A percentile compares a stretch with the other conserved stretches of the same genome.
These are phyloP conservation scores for Anarhynchus alexandrinus DNA, from an alignment of 2,113 vertebrate species.

Conservation along the genomic window DNA sequence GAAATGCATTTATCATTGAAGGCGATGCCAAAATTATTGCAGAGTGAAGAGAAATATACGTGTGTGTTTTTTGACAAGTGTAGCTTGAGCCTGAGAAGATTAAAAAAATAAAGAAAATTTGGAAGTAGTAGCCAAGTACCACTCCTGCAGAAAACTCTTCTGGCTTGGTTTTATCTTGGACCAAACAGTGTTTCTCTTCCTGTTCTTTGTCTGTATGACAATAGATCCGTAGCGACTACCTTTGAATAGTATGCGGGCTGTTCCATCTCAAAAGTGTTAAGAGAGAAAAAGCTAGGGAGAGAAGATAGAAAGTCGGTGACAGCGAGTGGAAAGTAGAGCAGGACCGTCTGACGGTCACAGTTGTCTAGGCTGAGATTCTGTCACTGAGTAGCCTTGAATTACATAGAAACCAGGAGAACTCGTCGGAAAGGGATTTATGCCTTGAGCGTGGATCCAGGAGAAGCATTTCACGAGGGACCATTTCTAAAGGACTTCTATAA, in stretches of 20 bases:
- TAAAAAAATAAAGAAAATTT: background rate
- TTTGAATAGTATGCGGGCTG: background rate
- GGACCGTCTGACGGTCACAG: background rate
- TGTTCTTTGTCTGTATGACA: background rate
- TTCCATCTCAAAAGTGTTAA: background rate
- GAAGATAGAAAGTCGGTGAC: background rate
- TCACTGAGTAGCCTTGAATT: background rate
- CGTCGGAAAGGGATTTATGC: background rate
- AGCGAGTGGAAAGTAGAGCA: background rate
- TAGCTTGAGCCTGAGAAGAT: background rate
- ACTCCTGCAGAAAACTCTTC: background rate
- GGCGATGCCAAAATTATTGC: slow-evolving; percentile 13
- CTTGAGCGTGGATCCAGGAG: background rate
- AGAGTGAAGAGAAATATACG: background rate
- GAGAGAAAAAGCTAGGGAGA: background rate
- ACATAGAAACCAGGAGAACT: background rate
- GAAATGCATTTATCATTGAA: slow-evolving; percentile 26
- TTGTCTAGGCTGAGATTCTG: background rate
- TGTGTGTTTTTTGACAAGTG: background rate
- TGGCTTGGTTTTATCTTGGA: background rate
- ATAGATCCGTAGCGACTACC: background rate
- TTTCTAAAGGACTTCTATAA: slow-evolving; percentile 57
- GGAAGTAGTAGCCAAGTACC: background rate
- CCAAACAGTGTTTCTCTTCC: background rate
- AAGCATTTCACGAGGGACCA: background rate